Conservation (phyloP, 1,140 invertebrate genomes). For the Colletes latitarsis region DNA sequence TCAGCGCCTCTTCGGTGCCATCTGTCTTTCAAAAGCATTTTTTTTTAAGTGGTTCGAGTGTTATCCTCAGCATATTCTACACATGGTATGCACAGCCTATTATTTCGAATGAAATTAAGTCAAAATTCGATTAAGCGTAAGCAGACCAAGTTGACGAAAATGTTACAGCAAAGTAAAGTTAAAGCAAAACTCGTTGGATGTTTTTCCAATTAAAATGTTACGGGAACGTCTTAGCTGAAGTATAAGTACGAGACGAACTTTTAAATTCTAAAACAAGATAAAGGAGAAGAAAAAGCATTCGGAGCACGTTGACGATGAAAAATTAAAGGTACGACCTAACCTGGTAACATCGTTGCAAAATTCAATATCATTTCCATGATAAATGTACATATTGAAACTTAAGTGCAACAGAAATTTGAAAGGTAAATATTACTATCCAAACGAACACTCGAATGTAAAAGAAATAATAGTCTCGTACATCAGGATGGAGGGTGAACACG, state of each 20-base stretch:
- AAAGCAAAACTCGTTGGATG: too few species aligned
- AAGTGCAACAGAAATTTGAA: too few species aligned
- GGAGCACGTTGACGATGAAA: too few species aligned
- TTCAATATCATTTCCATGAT: background rate
- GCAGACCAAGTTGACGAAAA: too few species aligned
- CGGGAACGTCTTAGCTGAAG: too few species aligned
- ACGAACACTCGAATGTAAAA: background rate
- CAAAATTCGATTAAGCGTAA: too few species aligned
- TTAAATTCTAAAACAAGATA: too few species aligned
- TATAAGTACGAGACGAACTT: too few species aligned
- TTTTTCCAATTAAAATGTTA: too few species aligned
- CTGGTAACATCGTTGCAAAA: background rate
- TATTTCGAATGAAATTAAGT: background rate
- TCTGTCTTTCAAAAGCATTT: background rate
- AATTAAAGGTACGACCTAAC: background rate
- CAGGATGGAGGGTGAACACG: conserved; percentile 1
- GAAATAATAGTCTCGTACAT: background rate
- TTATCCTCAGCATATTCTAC: background rate
- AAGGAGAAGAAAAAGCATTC: too few species aligned
- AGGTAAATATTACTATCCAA: background rate
- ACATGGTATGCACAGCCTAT: background rate
- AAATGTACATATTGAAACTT: too few species aligned
- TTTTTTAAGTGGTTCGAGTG: background rate
- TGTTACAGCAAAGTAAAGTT: too few species aligned
- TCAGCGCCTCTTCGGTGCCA: background rate